Base-by-base conservation (phyloP, 1,140 invertebrate genomes). In the Copidosoma floridanum region DNA sequence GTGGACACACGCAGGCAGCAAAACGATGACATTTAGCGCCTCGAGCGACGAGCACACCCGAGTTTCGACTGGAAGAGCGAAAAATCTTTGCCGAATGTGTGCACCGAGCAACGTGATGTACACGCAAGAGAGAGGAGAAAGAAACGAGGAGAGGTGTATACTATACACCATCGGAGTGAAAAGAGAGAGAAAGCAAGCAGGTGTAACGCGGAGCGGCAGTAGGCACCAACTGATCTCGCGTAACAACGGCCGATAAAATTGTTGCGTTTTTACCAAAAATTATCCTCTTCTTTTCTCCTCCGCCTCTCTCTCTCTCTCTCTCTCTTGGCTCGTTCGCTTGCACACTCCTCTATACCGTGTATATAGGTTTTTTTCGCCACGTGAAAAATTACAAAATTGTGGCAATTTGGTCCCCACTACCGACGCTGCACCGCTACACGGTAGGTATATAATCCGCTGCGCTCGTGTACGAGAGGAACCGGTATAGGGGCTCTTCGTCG, bases 211-310 rank as follows among this genome's bases (percentile, higher is more conserved):
- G 67, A 71, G 72, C 71, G 66, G 65, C 70, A 75, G 74, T 76
- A 77, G 72, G 68, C 73, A 71, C 71, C 71, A 74, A 77, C 75
- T 77, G 75, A 77, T 76, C 74, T 74, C 74, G 71, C 70, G 75
- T 76, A 76, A 76, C 74, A 75, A 75, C 73, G 71, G 63, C 69
- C 73, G 74, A 76, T 76, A 76, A 77, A 77, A 77, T 77, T 77
- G 72, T 76, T 77, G 74, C 73, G 74, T 77, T 77, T 77, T 74
- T 71, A 77, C 75, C 75, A 76, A 77, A 77, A 77, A 76, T 77
- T 74, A 77, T 76, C 73, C 68, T 73, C 74, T 70, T 71, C 69
- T 73, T 63, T 75, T 69, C 66, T 67, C 67, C 63, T 68, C 41
- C 37, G 47, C 58, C 29, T 44, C 35, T 26, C 23, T 20, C 37